Conservation (phyloP, 2,797 vertebrate genomes). For the Oreonectes daqikongensis region DNA sequence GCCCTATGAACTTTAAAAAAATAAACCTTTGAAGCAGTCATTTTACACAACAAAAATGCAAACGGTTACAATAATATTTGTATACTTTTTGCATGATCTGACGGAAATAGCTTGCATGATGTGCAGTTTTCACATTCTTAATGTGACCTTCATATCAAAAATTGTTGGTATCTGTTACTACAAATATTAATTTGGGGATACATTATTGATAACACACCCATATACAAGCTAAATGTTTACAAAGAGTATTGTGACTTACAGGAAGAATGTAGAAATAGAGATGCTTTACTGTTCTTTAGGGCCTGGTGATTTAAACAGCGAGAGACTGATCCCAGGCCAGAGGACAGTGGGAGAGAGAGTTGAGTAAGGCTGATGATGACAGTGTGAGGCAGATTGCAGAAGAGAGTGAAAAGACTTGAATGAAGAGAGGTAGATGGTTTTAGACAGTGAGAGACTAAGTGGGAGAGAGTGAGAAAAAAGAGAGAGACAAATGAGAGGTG, state of each 20-base stretch:
- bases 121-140: no score
- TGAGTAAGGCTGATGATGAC: constrained; percentile 13
- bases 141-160: no score
- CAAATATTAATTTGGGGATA: no score
- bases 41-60: no score
- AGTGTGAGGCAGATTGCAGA: constrained; percentile 28
- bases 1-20: background rate
- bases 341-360: constrained; percentile 24
- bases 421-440: constrained; percentile 43
- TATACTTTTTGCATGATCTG: no score
- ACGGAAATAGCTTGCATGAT: no score
- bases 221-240: background rate
- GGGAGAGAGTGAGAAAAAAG: constrained; percentile 12
- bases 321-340: constrained; percentile 19
- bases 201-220: background rate
- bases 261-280: background rate
- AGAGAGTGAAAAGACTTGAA: constrained; percentile 23
- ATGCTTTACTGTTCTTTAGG: constrained; percentile 14
- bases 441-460: constrained; percentile 16
- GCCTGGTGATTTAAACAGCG: constrained; percentile 10
- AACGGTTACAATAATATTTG: no score
- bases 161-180: no score
- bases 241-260: background rate
- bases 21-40: no score
- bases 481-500: background rate